phyloP scores from a whole-genome alignment of 2,888 invertebrate species.

The Nowickia ferox region DNA sequence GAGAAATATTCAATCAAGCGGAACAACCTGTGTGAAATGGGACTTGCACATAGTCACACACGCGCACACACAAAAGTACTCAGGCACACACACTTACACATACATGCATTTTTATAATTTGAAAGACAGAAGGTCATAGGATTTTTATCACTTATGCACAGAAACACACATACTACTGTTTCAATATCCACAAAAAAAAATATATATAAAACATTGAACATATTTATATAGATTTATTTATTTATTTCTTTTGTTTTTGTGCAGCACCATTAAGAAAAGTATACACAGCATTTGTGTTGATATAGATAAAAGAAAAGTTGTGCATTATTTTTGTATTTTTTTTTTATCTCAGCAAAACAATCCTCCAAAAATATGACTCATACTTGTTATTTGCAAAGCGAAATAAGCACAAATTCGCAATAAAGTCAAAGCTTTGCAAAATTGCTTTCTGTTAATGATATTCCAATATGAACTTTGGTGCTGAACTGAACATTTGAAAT shows the following conservation, averaged over 20 bases:
- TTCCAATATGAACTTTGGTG: conserved; percentile 31
- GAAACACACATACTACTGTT: not conserved
- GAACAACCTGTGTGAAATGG: conserved; percentile 54
- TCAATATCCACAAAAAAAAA: conserved; percentile 17
- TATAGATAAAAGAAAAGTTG: not conserved
- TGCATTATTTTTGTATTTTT: too few species aligned
- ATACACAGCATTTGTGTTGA: not conserved
- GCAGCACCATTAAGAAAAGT: conserved; percentile 48
- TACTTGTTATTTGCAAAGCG: not conserved
- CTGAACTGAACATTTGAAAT: conserved; percentile 5
- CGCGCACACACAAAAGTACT: not conserved
- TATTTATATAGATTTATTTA: conserved; percentile 45
- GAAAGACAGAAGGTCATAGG: conserved; percentile 44
- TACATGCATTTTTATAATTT: not conserved
- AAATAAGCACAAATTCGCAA: conserved; percentile 42
- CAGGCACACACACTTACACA: conserved; percentile 7
- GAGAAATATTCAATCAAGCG: conserved; percentile 52
- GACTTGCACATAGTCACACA: conserved; percentile 1
- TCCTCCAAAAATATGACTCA: not conserved
- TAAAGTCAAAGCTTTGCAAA: conserved; percentile 40
- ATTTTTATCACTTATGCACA: not conserved
- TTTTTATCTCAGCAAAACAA: not conserved
- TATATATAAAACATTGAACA: conserved; percentile 21
- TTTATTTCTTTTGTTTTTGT: conserved; percentile 5
- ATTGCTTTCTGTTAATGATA: conserved; percentile 17